Evolutionary conservation across 2,113 vertebrate genomes (phyloP), one percentile per base, ranked within the genome.

Genomic region (Brevimyrus niger): DNA sequence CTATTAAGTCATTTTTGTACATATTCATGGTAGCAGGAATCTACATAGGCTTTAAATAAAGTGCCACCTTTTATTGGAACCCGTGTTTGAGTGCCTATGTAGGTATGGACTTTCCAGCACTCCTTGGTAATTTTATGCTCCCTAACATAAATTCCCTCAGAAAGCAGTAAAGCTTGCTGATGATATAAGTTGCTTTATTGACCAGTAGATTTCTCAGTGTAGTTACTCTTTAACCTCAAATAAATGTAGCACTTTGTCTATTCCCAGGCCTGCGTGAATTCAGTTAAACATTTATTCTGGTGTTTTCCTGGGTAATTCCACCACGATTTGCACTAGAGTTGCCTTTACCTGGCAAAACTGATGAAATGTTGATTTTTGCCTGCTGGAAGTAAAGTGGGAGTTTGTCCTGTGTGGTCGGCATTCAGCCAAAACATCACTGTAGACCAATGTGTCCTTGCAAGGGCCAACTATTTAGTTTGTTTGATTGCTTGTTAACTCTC

Each of bases 1-100:
- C 8, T 2, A 61, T 94, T 98, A 90, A 98, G 97, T 58, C 98
- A 96, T 96, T 98, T 98, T 92, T 99, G 99, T 42, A 98, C 94
- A 91, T 99, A 99, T 90, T 98, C 96, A 87, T 95, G 98, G 94
- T 98, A 99, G 90, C 99, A 99, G 92, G 98, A 97, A 94, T 99
- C 98, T 6, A 99, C 99, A 1, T 2, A 6, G 69, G 15, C 69
- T 31, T 76, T 31, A 73, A 73, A 73, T 35, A 73, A 73, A 35
- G 65, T 31, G 65, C 13, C 11, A 13, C 27, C 0, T 31, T 76
- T 31, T 76, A 4, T 38, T 19, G 2, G 31, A 38, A 19, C 4
- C 35, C 8, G 4, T 38, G 69, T 76, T 76, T 76, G 4, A 15
- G 31, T 13, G 31, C 69, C 69, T 35, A 15, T 76, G 69, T 7